Evolutionary conservation across 2,113 vertebrate species (phyloP).

Genomic region (Bombycilla garrulus): DNA sequence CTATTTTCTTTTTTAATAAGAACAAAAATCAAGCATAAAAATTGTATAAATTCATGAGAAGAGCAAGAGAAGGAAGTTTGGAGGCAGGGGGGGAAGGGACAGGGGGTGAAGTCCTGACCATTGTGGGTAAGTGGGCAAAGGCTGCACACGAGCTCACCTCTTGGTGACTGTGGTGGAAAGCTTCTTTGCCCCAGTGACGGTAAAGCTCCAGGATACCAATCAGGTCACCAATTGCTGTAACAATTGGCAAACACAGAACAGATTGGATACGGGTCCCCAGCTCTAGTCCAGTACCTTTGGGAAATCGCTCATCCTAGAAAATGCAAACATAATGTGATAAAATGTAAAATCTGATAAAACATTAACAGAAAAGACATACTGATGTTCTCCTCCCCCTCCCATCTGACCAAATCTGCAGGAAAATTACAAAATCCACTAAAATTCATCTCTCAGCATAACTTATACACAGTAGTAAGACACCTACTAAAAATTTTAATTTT

Average conservation of each 20-base stretch:
- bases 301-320: slow-evolving; percentile 92
- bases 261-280: slow-evolving; percentile 93
- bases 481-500: neutral
- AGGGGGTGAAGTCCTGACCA: neutral
- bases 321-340: neutral
- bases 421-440: neutral
- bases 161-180: slow-evolving; percentile 92
- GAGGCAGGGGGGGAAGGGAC: accelerated
- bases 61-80: neutral
- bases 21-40: neutral
- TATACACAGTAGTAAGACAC: neutral
- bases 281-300: slow-evolving; percentile 92
- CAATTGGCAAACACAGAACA: slow-evolving; percentile 94
- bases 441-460: neutral
- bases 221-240: slow-evolving; percentile 94
- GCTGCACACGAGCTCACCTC: slow-evolving; percentile 77
- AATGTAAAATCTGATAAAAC: neutral
- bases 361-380: neutral
- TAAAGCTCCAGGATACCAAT: slow-evolving; percentile 95
- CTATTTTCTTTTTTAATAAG: neutral
- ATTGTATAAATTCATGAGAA: neutral
- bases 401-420: neutral
- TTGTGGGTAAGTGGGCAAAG: accelerated
- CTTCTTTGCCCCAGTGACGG: slow-evolving; percentile 90
- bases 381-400: neutral